Evolutionary conservation across 2,888 invertebrate species (phyloP).

Genomic region (Cantharis rufa): DNA sequence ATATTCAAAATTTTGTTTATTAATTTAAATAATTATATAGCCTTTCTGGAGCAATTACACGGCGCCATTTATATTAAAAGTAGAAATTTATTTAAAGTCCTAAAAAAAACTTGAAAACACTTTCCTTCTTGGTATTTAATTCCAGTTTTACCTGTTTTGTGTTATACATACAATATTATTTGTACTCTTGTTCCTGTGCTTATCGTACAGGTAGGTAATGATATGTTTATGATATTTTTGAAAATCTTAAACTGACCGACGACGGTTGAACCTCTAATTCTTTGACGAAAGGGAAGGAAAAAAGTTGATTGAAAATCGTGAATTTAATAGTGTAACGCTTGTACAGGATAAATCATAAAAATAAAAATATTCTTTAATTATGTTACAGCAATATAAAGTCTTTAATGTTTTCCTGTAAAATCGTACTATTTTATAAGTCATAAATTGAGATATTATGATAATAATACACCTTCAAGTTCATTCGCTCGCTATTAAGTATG

Average conservation of each 20-base stretch:
- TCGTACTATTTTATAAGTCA: neutral
- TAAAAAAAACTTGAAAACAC: neutral
- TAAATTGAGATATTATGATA: slow-evolving; percentile 46
- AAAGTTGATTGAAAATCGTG: too few species aligned
- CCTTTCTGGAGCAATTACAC: neutral
- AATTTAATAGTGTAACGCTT: neutral
- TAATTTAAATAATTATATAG: neutral
- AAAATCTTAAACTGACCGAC: neutral
- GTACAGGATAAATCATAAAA: neutral
- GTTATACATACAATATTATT: neutral
- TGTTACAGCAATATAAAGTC: neutral
- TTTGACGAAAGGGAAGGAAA: neutral
- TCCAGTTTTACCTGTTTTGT: neutral
- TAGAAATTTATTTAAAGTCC: neutral
- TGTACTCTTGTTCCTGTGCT: neutral
- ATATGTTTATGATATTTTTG: neutral
- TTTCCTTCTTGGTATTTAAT: neutral
- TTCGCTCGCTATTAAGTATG: slow-evolving; percentile 47
- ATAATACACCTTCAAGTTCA: slow-evolving; percentile 35
- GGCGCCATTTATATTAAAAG: neutral
- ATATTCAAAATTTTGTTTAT: neutral
- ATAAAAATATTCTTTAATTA: neutral
- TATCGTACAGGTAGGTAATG: neutral
- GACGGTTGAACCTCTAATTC: neutral
- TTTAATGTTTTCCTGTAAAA: neutral